Evolutionary conservation across 2,113 vertebrate genomes (phyloP).

Genomic region (Tauraco erythrolophus): DNA sequence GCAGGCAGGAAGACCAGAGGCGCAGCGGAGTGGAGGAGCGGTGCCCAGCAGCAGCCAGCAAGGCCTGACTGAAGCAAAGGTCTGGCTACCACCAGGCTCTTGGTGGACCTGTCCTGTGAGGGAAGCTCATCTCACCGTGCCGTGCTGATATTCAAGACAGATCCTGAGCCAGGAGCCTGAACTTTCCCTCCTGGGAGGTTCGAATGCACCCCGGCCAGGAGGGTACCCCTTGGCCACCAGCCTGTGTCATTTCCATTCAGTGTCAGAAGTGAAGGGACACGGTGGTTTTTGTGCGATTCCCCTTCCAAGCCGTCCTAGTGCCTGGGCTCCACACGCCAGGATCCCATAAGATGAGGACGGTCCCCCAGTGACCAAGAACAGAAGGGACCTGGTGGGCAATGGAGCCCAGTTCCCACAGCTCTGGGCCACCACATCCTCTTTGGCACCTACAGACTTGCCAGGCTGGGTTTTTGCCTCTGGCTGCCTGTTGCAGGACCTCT

Average conservation of each 20-base stretch:
- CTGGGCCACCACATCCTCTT: background rate
- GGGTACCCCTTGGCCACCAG: background rate
- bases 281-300: background rate
- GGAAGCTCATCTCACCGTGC: background rate
- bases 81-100: background rate
- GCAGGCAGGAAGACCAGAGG: background rate
- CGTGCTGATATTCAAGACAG: background rate
- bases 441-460: background rate
- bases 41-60: background rate
- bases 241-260: background rate
- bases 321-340: background rate
- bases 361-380: background rate
- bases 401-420: background rate
- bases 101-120: background rate
- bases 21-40: rapidly evolving
- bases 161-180: background rate
- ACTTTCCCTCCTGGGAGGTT: background rate
- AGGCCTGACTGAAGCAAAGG: background rate
- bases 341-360: background rate
- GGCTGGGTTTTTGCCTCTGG: background rate
- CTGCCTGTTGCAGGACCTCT: background rate
- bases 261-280: background rate
- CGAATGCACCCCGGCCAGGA: background rate
- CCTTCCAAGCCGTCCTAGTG: background rate
- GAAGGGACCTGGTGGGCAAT: background rate